Conservation (phyloP, 2,113 vertebrate genomes). For the Geococcyx californianus region DNA sequence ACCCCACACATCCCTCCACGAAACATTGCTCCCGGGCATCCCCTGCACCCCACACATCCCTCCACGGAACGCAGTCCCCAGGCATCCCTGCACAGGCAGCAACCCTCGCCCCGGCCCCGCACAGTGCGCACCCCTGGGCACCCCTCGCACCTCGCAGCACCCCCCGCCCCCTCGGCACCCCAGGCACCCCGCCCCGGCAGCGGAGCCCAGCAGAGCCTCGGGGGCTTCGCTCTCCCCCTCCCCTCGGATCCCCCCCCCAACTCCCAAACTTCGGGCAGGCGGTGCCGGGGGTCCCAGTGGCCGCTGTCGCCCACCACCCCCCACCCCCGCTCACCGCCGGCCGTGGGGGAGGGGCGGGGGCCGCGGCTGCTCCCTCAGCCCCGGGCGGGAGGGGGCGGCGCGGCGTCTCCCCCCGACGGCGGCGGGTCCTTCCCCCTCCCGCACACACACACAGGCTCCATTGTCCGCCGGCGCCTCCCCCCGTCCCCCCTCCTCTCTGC, state of each 20-base stretch:
- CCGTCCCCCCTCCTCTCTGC: constrained; percentile 59
- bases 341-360: constrained; percentile 59
- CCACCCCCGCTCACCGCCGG: constrained; percentile 12
- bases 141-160: background rate
- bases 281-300: background rate
- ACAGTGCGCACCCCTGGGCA: too few relatives aligned
- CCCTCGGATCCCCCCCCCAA: background rate
- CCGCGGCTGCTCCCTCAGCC: constrained; percentile 32
- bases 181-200: background rate
- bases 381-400: constrained; percentile 62
- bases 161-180: background rate
- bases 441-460: constrained; percentile 80
- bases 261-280: constrained; percentile 28
- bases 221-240: background rate
- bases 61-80: background rate
- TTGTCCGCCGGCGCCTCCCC: constrained; percentile 78
- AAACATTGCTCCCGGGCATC: too few relatives aligned
- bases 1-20: background rate
- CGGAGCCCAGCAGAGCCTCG: background rate
- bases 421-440: constrained; percentile 75
- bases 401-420: constrained; percentile 70
- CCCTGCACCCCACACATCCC: background rate
- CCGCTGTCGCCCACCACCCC: constrained; percentile 17
- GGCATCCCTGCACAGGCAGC: too few relatives aligned
- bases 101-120: too few relatives aligned